Percentiles rank a stretch among this genome's conserved stretches.
Conservation (phyloP, 1,140 invertebrate genomes). For the Lepidotrigona ventralis region DNA sequence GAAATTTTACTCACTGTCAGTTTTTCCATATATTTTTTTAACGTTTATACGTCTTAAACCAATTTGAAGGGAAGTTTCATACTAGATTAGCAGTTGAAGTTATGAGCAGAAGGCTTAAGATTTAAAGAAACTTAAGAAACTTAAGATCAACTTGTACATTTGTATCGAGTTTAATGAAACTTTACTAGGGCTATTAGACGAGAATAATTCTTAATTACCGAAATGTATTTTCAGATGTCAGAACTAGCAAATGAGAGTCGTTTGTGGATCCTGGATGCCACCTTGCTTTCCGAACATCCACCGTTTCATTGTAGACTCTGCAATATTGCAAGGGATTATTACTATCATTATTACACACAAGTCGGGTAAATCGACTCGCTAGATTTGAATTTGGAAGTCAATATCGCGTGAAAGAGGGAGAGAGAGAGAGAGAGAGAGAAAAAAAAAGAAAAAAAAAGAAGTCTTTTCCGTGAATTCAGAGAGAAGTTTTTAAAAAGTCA, state of each 20-base stretch:
- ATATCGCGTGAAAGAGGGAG: too few relatives aligned
- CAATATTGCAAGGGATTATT: conserved; percentile 45
- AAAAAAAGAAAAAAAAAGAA: too few relatives aligned
- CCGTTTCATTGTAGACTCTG: conserved; percentile 81
- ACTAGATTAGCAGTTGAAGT: neutral
- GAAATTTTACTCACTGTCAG: conserved; percentile 18
- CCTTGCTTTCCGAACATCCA: conserved; percentile 84
- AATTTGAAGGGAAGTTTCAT: neutral
- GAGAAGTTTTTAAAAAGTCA: neutral
- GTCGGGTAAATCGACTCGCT: too few relatives aligned
- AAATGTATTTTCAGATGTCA: conserved; percentile 91
- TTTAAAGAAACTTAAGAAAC: too few relatives aligned
- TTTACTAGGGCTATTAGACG: too few relatives aligned
- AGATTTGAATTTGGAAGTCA: too few relatives aligned
- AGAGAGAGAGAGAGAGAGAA: too few relatives aligned
- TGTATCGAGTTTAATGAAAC: neutral
- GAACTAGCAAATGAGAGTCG: conserved; percentile 87
- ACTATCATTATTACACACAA: neutral
- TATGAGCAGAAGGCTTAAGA: too few relatives aligned
- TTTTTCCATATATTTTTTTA: neutral
- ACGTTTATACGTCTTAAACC: neutral
- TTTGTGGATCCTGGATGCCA: conserved; percentile 92
- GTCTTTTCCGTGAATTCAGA: neutral
- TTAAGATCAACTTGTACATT: too few relatives aligned
- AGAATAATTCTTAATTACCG: conserved; percentile 80